A percentile compares a stretch with the other conserved stretches of the same genome.
Conservation (phyloP, 2,113 vertebrate species). For the Castor canadensis region DNA sequence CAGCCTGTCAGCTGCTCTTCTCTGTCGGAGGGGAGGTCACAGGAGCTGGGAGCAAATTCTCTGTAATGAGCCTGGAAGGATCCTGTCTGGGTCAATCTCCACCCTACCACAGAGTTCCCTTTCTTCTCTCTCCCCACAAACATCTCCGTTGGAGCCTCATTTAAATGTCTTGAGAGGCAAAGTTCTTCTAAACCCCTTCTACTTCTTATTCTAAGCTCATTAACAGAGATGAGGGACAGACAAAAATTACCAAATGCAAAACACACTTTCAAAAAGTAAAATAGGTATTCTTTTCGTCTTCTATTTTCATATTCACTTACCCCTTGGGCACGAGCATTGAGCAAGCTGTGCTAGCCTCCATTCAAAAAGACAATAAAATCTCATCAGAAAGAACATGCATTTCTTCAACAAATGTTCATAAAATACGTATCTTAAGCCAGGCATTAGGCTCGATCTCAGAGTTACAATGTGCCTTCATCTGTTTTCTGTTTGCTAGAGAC, state of each 20-base stretch:
- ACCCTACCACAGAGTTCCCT: background rate
- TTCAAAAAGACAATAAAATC: background rate
- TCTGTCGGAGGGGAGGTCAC: background rate
- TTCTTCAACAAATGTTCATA: background rate
- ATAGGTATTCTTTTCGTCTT: background rate
- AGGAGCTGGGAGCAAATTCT: constrained; percentile 60
- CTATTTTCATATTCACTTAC: background rate
- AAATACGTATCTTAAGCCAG: background rate
- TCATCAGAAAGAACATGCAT: background rate
- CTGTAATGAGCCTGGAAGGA: constrained; percentile 65
- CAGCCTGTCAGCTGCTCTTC: constrained; percentile 27
- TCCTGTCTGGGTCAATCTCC: background rate
- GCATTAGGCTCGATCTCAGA: background rate
- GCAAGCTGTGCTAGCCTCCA: background rate
- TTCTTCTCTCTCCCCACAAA: constrained; percentile 16
- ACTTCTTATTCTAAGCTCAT: background rate
- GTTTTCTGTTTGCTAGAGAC: background rate
- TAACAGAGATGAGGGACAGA: background rate
- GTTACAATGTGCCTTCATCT: background rate
- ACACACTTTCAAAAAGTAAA: background rate
- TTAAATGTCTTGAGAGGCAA: background rate
- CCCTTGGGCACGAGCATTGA: background rate
- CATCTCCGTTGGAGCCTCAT: background rate
- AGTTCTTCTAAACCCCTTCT: background rate
- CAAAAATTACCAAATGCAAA: background rate